A percentile compares a stretch with the other conserved stretches of the same genome.
Evolutionary conservation across 2,888 invertebrate species (phyloP).

Genomic region (Iphiclides podalirius): DNA sequence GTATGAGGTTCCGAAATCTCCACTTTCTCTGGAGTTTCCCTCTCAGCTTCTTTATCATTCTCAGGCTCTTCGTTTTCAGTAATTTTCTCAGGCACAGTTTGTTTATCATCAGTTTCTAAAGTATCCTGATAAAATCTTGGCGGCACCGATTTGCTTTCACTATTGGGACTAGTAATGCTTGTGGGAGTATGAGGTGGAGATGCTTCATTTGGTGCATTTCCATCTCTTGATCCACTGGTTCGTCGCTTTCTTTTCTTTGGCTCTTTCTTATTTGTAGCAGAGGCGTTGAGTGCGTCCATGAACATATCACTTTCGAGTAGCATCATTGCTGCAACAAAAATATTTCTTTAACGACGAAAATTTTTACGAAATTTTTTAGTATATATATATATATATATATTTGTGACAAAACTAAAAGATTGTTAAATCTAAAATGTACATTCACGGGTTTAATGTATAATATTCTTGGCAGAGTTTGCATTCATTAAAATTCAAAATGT

Average conservation of each 20-base stretch:
- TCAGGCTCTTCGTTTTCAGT: slow-evolving; percentile 41
- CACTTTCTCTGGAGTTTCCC: slow-evolving; percentile 53
- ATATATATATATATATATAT: neutral
- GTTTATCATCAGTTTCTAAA: slow-evolving; percentile 84
- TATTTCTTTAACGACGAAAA: no score
- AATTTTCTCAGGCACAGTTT: slow-evolving; percentile 54
- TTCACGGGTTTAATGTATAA: slow-evolving; percentile 26
- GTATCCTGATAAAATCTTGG: slow-evolving; percentile 95
- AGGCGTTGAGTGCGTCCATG: slow-evolving; percentile 93
- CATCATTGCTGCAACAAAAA: slow-evolving; percentile 83
- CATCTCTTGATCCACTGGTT: slow-evolving; percentile 85
- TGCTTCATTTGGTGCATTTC: slow-evolving; percentile 60
- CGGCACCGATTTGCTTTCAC: slow-evolving; percentile 77
- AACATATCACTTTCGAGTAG: slow-evolving; percentile 95
- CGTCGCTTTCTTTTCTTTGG: slow-evolving; percentile 89
- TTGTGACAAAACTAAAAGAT: neutral
- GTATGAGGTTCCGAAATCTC: slow-evolving; percentile 63
- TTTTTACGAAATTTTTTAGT: no score
- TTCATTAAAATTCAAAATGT: no score
- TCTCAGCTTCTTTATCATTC: slow-evolving; percentile 29
- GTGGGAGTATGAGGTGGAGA: slow-evolving; percentile 81
- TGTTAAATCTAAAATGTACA: slow-evolving; percentile 33
- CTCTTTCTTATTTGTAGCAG: slow-evolving; percentile 87
- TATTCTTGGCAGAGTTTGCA: no score
- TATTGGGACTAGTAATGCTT: slow-evolving; percentile 64